Evolutionary conservation across 2,113 vertebrate genomes (phyloP), one percentile per base, ranked within the genome.

Genomic region (Nothobranchius furzeri): DNA sequence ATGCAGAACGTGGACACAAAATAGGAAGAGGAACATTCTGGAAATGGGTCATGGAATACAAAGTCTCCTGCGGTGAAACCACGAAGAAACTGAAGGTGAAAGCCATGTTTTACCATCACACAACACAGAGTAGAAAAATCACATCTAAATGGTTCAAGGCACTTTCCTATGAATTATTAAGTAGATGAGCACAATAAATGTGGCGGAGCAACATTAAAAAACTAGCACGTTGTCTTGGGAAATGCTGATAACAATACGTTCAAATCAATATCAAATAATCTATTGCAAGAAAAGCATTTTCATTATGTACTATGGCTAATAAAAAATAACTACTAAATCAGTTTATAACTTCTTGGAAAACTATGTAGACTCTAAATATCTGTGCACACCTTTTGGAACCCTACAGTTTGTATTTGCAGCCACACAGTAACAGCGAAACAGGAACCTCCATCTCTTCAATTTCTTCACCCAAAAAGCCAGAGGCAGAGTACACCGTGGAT

Each of bases 1-100:
- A 60, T 64, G 43, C 63, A 72, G 45, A 51, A 15, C 45, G 50
- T 55, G 53, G 57, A 9, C 24, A 17, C 17, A 70, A 57, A 57
- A 40, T 48, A 20, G 59, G 12, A 42, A 73, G 54, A 48, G 43
- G 30, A 61, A 62, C 68, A 70, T 72, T 48, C 47, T 50, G 66
- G 58, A 84, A 80, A 72, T 70, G 60, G 82, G 64, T 78, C 72
- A 81, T 74, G 52, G 45, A 78, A 64, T 63, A 64, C 7, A 6
- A 15, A 59, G 73, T 52, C 58, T 58, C 55, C 70, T 76, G 49
- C 20, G 68, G 47, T 52, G 50, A 50, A 55, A 49, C 40, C 47
- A 12, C 12, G 20, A 9, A 50, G 30, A 45, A 45, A 58, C 43
- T 49, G 7, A 45, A 62, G 37, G 36, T 24, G 11, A 63, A 20